Evolutionary conservation across 2,888 invertebrate species (phyloP), one percentile per base, ranked within the genome.

Genomic region (Torymus tubicola): DNA sequence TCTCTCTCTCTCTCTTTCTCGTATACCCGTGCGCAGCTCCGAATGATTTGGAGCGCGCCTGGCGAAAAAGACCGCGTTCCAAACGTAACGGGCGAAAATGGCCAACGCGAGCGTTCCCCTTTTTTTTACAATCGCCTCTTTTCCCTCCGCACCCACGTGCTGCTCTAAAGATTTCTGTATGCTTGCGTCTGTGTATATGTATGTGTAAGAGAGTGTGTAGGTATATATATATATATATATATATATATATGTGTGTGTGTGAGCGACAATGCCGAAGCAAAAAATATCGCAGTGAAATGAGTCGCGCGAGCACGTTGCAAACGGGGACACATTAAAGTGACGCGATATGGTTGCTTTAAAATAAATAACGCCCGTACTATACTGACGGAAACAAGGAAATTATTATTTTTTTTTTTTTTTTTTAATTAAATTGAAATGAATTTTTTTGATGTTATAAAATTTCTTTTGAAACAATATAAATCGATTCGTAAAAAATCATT

Each of bases 231-330:
- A 53, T 67, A 13, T 31, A 16, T 13, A 16, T 52, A 16, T 21
- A 13, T 57, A n/a, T 1, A 14, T 31, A n/a, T 24, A 31, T 68
- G 16, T 68, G 8, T 52, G 21, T 21, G 10, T 0, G n/a, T 21
- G 16, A 10, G 8, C 31, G 64, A 73, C 63, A 73, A 73, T 73
- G 73, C 24, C 73, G 61, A 64, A 73, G 73, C 31, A 42, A 64
- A 16, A 73, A 64, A 73, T 73, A 73, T 73, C 57, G 64, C 64
- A 55, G 14, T 13, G 52, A 73, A 73, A 64, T 42, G 64, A 72
- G 42, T 58, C 18, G 53, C 53, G 52, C 42, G 50, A 24, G 42
- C 42, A 57, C 16, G 16, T n/a, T 21, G 24, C 10, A 50, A 73
- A 64, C 64, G 64, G 64, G 73, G 73, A 42, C 73, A 55, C 13